Percentiles rank a stretch among this genome's conserved stretches.
Conservation (phyloP, 2,888 invertebrate species). For the Tolmerus cingulatus region DNA sequence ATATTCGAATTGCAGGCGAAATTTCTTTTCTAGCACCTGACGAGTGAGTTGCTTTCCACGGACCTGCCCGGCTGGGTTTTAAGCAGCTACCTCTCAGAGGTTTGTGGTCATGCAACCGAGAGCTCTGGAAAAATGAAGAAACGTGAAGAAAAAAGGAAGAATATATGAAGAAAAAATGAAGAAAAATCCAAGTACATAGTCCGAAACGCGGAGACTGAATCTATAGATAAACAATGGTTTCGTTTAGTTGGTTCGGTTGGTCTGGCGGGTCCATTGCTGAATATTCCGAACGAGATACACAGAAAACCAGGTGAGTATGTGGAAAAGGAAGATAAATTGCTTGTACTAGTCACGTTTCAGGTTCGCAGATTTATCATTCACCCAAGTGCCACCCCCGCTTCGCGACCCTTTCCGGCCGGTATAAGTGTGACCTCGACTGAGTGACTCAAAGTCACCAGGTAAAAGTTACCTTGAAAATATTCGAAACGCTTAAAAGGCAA, state of each 20-base stretch:
- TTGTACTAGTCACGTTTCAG: constrained; percentile 7
- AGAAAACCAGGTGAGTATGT: not conserved
- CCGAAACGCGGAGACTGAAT: not conserved
- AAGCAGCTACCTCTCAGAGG: not conserved
- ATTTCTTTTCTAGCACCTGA: constrained; percentile 13
- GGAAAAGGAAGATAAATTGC: not conserved
- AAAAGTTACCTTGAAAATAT: constrained; percentile 21
- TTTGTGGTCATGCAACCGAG: not conserved
- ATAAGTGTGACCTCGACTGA: constrained; percentile 4
- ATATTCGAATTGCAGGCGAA: not conserved
- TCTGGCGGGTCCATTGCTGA: not conserved
- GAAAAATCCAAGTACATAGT: not conserved
- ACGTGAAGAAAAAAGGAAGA: not conserved
- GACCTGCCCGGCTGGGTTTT: not conserved
- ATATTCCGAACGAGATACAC: not conserved
- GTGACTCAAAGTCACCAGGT: constrained; percentile 14
- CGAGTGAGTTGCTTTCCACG: not conserved
- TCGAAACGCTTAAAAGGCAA: not conserved
- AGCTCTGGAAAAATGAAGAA: not conserved
- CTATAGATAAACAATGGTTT: not conserved
- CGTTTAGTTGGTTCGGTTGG: not conserved
- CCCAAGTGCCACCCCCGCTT: not conserved
- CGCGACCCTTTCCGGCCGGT: not conserved
- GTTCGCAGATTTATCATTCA: not conserved
- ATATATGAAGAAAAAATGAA: not conserved